Conservation (phyloP, 1,140 invertebrate species). For the Tribolium castaneum region DNA sequence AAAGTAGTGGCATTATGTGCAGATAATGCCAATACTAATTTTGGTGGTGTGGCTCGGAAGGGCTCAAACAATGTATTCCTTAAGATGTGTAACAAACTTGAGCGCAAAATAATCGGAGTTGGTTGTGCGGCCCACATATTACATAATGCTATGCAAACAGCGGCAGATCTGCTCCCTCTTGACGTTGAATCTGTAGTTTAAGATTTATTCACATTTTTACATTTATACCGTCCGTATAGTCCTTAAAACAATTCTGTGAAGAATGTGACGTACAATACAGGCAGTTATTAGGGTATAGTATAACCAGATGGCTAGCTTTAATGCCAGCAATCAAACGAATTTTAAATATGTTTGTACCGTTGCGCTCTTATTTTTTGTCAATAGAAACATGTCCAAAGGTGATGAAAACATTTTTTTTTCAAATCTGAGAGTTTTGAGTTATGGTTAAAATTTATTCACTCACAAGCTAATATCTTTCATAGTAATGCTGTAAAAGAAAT, state of each 20-base stretch:
- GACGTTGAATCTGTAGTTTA: constrained; percentile 57
- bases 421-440: constrained; percentile 42
- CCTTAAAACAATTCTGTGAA: constrained; percentile 60
- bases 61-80: constrained; percentile 28
- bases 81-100: background rate
- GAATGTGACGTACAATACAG: constrained; percentile 47
- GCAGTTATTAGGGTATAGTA: constrained; percentile 40
- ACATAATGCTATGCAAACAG: constrained; percentile 54
- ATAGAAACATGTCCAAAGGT: constrained; percentile 53
- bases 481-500: constrained; percentile 33
- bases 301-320: constrained; percentile 51
- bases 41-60: background rate
- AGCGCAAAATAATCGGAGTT: constrained; percentile 21
- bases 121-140: constrained; percentile 54
- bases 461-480: constrained; percentile 32
- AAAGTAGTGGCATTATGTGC: constrained; percentile 51
- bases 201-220: constrained; percentile 59
- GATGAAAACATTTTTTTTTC: constrained; percentile 56
- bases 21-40: constrained; percentile 41
- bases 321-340: constrained; percentile 51
- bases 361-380: constrained; percentile 57
- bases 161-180: constrained; percentile 55
- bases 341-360: constrained; percentile 52
- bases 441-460: constrained; percentile 42
- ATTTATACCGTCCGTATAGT: constrained; percentile 57